Evolutionary conservation across 2,888 invertebrate genomes (phyloP).

Genomic region (Acleris laterana): DNA sequence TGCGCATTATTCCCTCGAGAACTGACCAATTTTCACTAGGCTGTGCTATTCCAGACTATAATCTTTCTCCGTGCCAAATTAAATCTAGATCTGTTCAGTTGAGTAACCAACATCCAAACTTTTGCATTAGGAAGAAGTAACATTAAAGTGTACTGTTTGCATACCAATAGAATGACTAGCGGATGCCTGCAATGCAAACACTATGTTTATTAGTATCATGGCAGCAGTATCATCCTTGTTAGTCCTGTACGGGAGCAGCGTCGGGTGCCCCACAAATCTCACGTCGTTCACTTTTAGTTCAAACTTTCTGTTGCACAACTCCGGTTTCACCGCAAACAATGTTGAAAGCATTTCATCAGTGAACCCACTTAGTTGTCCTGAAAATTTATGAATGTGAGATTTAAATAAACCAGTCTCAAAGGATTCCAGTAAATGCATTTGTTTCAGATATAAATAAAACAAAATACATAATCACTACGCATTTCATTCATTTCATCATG

Average conservation of each 20-base stretch:
- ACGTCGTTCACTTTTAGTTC: conserved; percentile 98
- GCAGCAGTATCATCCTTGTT: conserved; percentile 87
- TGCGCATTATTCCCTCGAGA: too few species aligned
- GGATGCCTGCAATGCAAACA: conserved; percentile 95
- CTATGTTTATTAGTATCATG: conserved; percentile 93
- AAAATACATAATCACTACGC: too few species aligned
- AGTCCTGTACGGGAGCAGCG: conserved; percentile 88
- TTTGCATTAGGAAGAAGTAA: too few species aligned
- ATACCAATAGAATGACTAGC: conserved; percentile 94
- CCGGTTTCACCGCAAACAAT: conserved; percentile 95
- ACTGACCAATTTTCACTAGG: too few species aligned
- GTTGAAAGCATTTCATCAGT: conserved; percentile 94
- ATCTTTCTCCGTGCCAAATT: too few species aligned
- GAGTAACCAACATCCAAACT: too few species aligned
- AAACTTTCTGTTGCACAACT: conserved; percentile 95
- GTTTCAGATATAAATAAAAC: too few species aligned
- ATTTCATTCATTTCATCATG: too few species aligned
- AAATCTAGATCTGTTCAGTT: too few species aligned
- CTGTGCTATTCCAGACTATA: too few species aligned
- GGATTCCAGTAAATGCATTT: background rate
- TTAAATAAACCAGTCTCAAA: background rate
- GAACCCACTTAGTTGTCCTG: conserved; percentile 88
- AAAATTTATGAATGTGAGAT: conserved; percentile 31
- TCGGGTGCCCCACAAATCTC: conserved; percentile 97
- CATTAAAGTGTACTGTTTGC: conserved; percentile 30